phyloP scores from a whole-genome alignment of 2,113 vertebrate genomes.

The Rhadina sibilatrix region DNA sequence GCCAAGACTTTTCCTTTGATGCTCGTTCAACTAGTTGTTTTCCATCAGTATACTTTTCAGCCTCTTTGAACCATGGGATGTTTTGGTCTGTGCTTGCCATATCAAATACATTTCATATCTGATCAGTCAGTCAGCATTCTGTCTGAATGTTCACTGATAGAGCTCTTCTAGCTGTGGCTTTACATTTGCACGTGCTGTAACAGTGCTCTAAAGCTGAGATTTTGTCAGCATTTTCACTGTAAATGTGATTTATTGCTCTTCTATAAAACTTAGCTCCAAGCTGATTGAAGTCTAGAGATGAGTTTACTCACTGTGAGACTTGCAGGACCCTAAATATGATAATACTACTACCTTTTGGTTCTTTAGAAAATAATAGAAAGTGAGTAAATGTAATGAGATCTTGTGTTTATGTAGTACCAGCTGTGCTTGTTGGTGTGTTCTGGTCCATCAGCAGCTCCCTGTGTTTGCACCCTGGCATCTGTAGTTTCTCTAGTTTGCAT shows the following conservation, averaged over 20 bases:
- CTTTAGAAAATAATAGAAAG: neutral
- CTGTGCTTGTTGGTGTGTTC: neutral
- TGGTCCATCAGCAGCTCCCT: neutral
- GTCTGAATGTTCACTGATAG: neutral
- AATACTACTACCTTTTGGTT: neutral
- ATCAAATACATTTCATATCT: neutral
- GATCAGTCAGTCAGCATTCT: neutral
- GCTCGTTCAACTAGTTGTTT: conserved; percentile 40
- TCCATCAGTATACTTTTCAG: conserved; percentile 35
- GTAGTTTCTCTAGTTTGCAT: neutral
- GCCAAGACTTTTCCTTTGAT: conserved; percentile 62
- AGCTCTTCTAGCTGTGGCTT: neutral
- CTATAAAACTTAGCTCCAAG: neutral
- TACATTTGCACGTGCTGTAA: neutral
- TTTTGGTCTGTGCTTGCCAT: conserved; percentile 16
- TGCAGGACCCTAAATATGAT: neutral
- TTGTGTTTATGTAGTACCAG: neutral
- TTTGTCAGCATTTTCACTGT: neutral
- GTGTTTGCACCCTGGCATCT: neutral
- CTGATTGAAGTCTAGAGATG: neutral
- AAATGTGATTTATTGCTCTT: neutral
- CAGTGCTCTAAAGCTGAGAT: neutral
- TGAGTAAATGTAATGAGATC: neutral
- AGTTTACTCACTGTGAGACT: neutral
- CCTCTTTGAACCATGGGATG: conserved; percentile 9